phyloP scores from a whole-genome alignment of 2,888 invertebrate genomes.

The Nephrocerus scutellatus region DNA sequence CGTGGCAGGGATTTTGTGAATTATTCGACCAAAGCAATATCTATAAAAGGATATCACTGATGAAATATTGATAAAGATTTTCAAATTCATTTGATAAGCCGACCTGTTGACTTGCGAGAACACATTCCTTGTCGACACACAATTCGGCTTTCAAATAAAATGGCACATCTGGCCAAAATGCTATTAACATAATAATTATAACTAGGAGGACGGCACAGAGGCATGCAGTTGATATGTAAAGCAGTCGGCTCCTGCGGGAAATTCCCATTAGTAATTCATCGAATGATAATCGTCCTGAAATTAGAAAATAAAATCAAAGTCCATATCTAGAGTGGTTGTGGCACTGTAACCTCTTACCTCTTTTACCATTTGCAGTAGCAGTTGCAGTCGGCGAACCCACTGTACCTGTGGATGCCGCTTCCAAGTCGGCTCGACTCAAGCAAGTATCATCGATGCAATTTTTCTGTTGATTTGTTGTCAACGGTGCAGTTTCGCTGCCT shows the following conservation, averaged over 20 bases:
- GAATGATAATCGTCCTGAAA: conserved; percentile 41
- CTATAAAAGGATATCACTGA: conserved; percentile 16
- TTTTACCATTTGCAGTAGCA: conserved; percentile 35
- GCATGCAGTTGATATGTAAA: conserved; percentile 41
- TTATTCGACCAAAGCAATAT: conserved; percentile 44
- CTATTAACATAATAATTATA: conserved; percentile 39
- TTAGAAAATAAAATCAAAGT: conserved; percentile 25
- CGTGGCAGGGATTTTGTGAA: conserved; percentile 39
- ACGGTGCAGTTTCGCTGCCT: conserved; percentile 42
- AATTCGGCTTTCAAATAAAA: conserved; percentile 42
- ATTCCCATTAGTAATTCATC: conserved; percentile 41
- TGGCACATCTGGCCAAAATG: conserved; percentile 46
- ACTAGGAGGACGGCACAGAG: conserved; percentile 41
- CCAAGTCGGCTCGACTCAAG: conserved; percentile 31
- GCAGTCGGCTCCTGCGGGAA: conserved; percentile 39
- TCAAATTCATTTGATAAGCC: conserved; percentile 1
- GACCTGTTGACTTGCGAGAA: conserved; percentile 41
- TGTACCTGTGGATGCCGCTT: too few species aligned
- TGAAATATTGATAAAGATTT: neutral
- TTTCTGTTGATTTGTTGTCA: conserved; percentile 42
- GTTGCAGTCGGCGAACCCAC: conserved; percentile 26
- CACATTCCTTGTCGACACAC: conserved; percentile 43
- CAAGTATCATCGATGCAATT: conserved; percentile 35
- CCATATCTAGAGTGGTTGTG: neutral
- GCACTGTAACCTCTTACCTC: conserved; percentile 26